These are phyloP conservation scores for Sthenelais limicola DNA, from an alignment of 2,888 invertebrate genomes.

Conservation along the genomic window DNA sequence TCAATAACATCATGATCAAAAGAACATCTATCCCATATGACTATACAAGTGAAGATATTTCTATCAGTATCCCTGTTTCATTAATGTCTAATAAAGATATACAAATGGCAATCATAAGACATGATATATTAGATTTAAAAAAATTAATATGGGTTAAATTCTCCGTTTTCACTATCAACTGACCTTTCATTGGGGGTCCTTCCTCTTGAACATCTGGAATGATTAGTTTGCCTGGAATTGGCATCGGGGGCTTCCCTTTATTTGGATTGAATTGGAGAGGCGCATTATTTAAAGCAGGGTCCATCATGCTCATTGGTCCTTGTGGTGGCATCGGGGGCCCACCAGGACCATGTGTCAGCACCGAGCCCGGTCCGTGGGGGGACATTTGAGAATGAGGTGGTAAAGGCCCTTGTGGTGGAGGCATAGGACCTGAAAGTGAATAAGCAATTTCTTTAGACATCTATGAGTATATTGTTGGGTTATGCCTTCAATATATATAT, in stretches of 20 bases:
- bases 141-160: neutral
- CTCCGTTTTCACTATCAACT: neutral
- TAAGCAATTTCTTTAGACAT: neutral
- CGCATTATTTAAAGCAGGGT: conserved; percentile 47
- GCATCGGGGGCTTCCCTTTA: conserved; percentile 77
- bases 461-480: neutral
- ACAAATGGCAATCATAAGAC: too few species aligned
- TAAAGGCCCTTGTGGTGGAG: neutral
- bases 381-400: conserved; percentile 19
- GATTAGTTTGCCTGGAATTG: conserved; percentile 53
- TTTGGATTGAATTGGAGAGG: conserved; percentile 76
- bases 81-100: too few species aligned
- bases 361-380: conserved; percentile 18
- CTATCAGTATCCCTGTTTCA: too few species aligned
- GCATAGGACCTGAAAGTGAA: neutral
- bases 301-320: conserved; percentile 32
- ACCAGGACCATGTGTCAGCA: conserved; percentile 7
- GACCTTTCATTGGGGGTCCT: conserved; percentile 10
- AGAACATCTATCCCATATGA: too few species aligned
- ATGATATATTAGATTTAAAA: neutral
- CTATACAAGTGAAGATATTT: too few species aligned
- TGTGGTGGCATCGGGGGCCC: conserved; percentile 26
- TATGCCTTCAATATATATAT: too few species aligned
- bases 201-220: neutral
- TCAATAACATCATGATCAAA: too few species aligned